Evolutionary conservation across 2,113 vertebrate species (phyloP).

Genomic region (Platichthys flesus): DNA sequence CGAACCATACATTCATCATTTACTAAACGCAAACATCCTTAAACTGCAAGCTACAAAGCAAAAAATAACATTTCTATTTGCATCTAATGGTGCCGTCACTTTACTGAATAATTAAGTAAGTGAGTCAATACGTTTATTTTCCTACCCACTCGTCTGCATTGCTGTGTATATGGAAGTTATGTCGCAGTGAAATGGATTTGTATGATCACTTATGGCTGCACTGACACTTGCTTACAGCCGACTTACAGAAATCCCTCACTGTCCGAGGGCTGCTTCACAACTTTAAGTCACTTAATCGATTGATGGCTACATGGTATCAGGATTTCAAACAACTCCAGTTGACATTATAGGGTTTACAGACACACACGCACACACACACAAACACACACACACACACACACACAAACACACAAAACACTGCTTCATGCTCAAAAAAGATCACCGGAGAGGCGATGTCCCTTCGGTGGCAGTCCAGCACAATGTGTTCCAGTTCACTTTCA

Average conservation of each 20-base stretch:
- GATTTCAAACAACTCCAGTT: slow-evolving; percentile 51
- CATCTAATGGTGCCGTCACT: neutral
- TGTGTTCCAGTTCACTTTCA: slow-evolving; percentile 84
- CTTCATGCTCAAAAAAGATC: slow-evolving; percentile 78
- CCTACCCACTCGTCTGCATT: neutral
- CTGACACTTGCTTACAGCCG: slow-evolving; percentile 29
- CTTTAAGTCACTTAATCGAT: slow-evolving; percentile 71
- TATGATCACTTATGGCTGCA: slow-evolving; percentile 9
- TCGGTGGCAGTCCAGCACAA: slow-evolving; percentile 80
- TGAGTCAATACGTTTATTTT: neutral
- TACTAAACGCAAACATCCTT: neutral
- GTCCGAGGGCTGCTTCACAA: slow-evolving; percentile 55
- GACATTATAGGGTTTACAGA: slow-evolving; percentile 50
- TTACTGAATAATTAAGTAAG: neutral
- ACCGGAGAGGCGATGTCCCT: slow-evolving; percentile 74
- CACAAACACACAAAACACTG: slow-evolving; percentile 23
- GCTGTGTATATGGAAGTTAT: neutral
- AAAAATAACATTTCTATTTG: neutral
- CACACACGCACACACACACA: neutral
- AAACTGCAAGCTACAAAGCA: neutral
- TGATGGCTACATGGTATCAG: slow-evolving; percentile 60
- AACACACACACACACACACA: too few species aligned
- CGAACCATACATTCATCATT: too few species aligned
- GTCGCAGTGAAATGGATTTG: slow-evolving; percentile 28
- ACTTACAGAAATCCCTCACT: slow-evolving; percentile 54